phyloP scores from a whole-genome alignment of 2,888 invertebrate genomes.

The Philonicus albiceps region DNA sequence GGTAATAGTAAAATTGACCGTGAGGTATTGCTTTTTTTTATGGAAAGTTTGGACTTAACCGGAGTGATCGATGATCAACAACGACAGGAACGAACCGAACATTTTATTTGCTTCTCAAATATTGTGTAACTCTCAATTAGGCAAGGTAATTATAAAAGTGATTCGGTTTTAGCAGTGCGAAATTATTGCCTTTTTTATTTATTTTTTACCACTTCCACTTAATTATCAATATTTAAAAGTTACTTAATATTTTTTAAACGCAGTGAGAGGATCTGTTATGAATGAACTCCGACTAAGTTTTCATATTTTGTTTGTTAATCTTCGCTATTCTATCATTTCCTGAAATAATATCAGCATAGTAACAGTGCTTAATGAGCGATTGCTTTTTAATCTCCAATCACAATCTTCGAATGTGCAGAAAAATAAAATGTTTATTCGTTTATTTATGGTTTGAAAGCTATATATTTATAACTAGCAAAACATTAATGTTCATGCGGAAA shows the following conservation, averaged over 20 bases:
- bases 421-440: no score
- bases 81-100: background rate
- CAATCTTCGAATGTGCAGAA: no score
- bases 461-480: no score
- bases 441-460: no score
- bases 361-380: no score
- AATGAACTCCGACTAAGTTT: background rate
- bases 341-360: background rate
- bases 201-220: background rate
- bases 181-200: background rate
- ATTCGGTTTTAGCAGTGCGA: background rate
- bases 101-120: background rate
- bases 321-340: background rate
- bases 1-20: slow-evolving; percentile 23
- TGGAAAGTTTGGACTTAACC: background rate
- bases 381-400: no score
- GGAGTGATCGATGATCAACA: background rate
- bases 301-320: background rate
- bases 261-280: background rate
- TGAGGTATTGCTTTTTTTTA: slow-evolving; percentile 10
- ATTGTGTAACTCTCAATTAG: background rate
- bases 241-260: background rate
- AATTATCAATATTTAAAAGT: background rate
- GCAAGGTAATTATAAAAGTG: background rate
- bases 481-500: no score